Evolutionary conservation across 2,888 invertebrate species (phyloP), one percentile per base, ranked within the genome.

Genomic region (Pachymerium ferrugineum): DNA sequence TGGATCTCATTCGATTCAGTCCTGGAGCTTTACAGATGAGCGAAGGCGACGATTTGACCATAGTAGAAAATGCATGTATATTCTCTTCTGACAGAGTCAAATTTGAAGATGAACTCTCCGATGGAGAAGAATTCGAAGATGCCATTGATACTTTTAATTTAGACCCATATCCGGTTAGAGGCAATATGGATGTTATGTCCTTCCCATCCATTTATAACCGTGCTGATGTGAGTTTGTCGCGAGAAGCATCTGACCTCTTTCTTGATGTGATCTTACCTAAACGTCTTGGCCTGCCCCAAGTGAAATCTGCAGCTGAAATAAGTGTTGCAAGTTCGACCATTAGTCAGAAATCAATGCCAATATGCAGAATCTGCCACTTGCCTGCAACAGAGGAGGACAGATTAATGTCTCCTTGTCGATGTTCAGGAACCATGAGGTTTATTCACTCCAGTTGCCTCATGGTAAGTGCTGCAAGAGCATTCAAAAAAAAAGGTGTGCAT

Each of bases 311-410:
- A 14, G 73, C 73, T n/a, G 67, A 73, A 30, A 30, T 73, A 29
- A 73, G 73, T 67, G 73, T 73, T 8, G 73, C 73, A 14, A 73
- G 73, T 73, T 73, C 67, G 6, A 62, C 25, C 28, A 25, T 73
- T 3, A 76, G 76, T 28, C 75, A 74, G 35, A 70, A 70, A 16
- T 74, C 76, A 28, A 35, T 79, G 62, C 81, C 82, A n/a, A 81
- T 85, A 74, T 86, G 86, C 78, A 80, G 86, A 73, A 86, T 86
- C 74, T 86, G 86, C 77, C 86, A 86, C 77, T 78, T 81, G 76
- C 79, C 80, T 6, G 79, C 78, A 12, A 78, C 79, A 72, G 78
- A 80, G 72, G 74, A 78, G 74, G 78, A 81, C 74, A 80, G 82
- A 3, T 81, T 86, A 33, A 85, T 86, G 74, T 82, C 84, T 4